Percentiles rank a stretch among this genome's conserved stretches.
Evolutionary conservation across 2,113 vertebrate species (phyloP).

Genomic region (Corythaeola cristata): DNA sequence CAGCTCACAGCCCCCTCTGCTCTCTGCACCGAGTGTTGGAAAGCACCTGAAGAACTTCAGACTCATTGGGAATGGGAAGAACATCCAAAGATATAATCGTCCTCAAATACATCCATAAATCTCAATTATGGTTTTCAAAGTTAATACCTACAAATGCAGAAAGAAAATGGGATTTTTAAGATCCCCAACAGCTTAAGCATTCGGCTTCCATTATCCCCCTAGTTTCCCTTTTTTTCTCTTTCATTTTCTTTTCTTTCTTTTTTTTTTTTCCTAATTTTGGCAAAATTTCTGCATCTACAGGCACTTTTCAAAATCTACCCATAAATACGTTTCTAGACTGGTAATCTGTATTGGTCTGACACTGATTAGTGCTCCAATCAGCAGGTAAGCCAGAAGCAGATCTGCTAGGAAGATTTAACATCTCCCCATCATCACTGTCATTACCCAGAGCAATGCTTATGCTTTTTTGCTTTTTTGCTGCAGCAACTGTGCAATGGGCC

Average conservation of each 20-base stretch:
- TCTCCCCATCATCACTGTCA: background rate
- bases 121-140: background rate
- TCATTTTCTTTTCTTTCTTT: accelerated
- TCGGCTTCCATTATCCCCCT: background rate
- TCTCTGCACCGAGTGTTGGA: accelerated
- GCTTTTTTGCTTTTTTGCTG: background rate
- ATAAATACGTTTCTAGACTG: background rate
- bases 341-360: background rate
- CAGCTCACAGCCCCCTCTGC: background rate
- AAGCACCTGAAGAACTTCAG: background rate
- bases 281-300: background rate
- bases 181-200: background rate
- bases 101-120: background rate
- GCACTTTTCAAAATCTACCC: background rate
- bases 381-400: background rate
- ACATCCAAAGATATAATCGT: background rate
- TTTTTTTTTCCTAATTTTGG: background rate
- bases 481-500: background rate
- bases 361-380: background rate
- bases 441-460: background rate
- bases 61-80: background rate
- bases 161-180: background rate
- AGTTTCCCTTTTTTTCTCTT: accelerated
- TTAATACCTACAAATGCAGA: background rate
- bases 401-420: background rate